Evolutionary conservation across 2,797 vertebrate genomes (phyloP), one percentile per base, ranked within the genome.

Genomic region (Ceryle rudis): DNA sequence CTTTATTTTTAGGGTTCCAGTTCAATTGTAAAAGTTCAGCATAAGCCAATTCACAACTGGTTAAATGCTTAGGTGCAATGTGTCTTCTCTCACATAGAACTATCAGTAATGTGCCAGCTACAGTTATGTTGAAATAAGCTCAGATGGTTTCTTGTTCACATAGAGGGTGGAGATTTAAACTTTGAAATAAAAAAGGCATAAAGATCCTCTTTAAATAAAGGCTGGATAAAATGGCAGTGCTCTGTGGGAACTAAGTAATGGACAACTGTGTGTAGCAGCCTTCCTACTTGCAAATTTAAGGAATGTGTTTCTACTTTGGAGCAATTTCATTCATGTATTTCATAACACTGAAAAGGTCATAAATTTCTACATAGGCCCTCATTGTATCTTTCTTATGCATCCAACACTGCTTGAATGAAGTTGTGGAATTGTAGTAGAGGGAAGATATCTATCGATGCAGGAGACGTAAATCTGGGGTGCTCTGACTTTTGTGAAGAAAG

Each of bases 121-220:
- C 66, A 58, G 54, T 93, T 94, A 67, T 44, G 77, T 22, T 90
- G 83, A 96, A 92, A 81, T 18, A 88, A 92, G 33, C 37, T 94
- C 49, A 58, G 37, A 78, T 65, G 25, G 13, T 22, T 95, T 80
- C 47, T 29, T 67, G 61, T 86, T 29, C 11, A 44, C 12, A 26
- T 20, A 72, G 72, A 95, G 51, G 70, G 73, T 65, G 29, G 41
- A 79, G 66, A 77, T 80, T 91, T 93, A 89, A 83, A 93, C 23
- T 61, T 81, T 58, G 37, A 89, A 92, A 87, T 87, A 64, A 82
- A 65, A 79, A 93, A 81, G 14, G 2, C 57, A 55, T 86, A 54
- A 92, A 94, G 47, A 71, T 74, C 14, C 35, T 92, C 18, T 86
- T 75, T 77, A 81, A 67, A 28, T 52, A 82, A 42, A 71, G 7